Conservation (phyloP, 2,113 vertebrate species). For the Callopanchax toddi region DNA sequence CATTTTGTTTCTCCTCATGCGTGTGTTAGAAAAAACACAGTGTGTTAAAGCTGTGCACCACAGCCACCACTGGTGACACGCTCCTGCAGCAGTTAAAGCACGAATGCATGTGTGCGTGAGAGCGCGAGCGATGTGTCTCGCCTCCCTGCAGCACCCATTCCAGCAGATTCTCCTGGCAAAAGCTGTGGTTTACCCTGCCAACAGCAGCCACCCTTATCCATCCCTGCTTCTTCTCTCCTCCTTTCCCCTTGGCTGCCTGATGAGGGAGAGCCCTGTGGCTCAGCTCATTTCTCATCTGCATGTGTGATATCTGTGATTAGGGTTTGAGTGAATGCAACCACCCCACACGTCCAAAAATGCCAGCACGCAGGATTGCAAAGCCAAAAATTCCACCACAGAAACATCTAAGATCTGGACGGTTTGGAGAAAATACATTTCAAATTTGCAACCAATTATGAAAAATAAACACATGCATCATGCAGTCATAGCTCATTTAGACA, state of each 20-base stretch:
- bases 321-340: conserved; percentile 21
- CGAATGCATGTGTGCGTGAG: conserved; percentile 21
- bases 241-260: conserved; percentile 26
- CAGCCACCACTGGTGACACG: conserved; percentile 55
- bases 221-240: conserved; percentile 35
- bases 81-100: conserved; percentile 62
- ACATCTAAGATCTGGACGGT: conserved; percentile 3
- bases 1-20: conserved; percentile 6
- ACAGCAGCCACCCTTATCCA: conserved; percentile 51
- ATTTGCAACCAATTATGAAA: conserved; percentile 13
- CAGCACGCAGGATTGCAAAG: conserved; percentile 13
- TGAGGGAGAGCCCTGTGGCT: conserved; percentile 37
- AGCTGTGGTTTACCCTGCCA: conserved; percentile 56
- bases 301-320: conserved; percentile 42
- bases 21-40: neutral
- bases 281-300: conserved; percentile 33
- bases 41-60: conserved; percentile 48
- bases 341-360: conserved; percentile 5
- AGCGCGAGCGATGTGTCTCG: conserved; percentile 24
- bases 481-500: conserved; percentile 30
- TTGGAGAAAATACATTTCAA: conserved; percentile 8
- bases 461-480: conserved; percentile 8
- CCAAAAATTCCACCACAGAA: conserved; percentile 15
- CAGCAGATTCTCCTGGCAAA: conserved; percentile 71
- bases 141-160: conserved; percentile 62